These are phyloP conservation scores for pig (Sus scrofa) DNA, from an alignment of 2,113 vertebrate species.

Conservation along the genomic window T2T-Sscrofa CM000824.6:152486501-152487000, in stretches of 20 bases:
- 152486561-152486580: slow-evolving; percentile 31
- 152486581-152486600: neutral
- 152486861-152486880: slow-evolving; percentile 40
- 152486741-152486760: neutral
- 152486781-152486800: neutral
- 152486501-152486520: slow-evolving; percentile 38
- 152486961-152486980: neutral
- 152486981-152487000: neutral
- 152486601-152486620: slow-evolving; percentile 24
- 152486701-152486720: neutral
- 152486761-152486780: slow-evolving; percentile 23
- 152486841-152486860: neutral
- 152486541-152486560: neutral
- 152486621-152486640: slow-evolving; percentile 36
- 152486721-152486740: neutral
- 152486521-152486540: too few relatives aligned
- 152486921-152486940: neutral
- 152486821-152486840: neutral
- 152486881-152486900: slow-evolving; percentile 4
- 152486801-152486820: slow-evolving; percentile 1
- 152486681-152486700: neutral
- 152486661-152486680: neutral
- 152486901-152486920: slow-evolving; percentile 13
- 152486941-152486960: neutral
- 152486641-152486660: slow-evolving; percentile 48